Evolutionary conservation across 1,140 invertebrate genomes (phyloP).

Genomic region (Eriocheir sinensis): DNA sequence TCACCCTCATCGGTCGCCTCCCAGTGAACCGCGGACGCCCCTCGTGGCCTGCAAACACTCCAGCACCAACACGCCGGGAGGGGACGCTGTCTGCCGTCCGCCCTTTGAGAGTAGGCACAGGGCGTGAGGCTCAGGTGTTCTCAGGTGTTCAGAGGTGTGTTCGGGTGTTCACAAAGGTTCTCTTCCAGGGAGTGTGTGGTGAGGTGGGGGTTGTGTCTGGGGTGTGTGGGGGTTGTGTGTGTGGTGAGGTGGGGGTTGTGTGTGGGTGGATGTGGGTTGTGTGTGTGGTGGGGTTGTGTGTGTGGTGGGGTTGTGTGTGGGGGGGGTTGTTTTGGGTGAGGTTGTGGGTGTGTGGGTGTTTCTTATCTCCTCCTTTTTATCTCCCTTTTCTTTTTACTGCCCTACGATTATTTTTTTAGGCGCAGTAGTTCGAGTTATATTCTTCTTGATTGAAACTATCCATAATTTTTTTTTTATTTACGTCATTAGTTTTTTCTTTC

Average conservation of each 20-base stretch:
- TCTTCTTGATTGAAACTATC: no score
- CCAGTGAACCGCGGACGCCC: slow-evolving; percentile 35
- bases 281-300: no score
- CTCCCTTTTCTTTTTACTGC: no score
- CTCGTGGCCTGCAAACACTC: slow-evolving; percentile 58
- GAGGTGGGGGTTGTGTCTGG: neutral
- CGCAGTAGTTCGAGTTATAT: no score
- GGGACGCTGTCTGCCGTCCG: neutral
- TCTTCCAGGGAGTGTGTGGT: neutral
- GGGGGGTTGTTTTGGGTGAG: neutral
- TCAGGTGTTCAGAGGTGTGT: no score
- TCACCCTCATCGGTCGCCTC: neutral
- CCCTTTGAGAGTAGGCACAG: neutral
- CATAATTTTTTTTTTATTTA: no score
- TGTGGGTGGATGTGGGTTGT: no score
- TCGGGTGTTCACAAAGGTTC: slow-evolving; percentile 19
- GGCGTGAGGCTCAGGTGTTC: slow-evolving; percentile 40
- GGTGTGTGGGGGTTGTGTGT: neutral
- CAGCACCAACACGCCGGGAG: neutral
- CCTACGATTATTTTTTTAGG: no score
- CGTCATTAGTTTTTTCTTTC: no score
- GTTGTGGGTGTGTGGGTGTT: neutral
- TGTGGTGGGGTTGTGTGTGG: neutral
- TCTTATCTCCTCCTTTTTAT: no score
- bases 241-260: no score